Percentiles rank a stretch among this genome's conserved stretches.
Conservation (phyloP, 2,113 vertebrate genomes). For the Corythaeola cristata region DNA sequence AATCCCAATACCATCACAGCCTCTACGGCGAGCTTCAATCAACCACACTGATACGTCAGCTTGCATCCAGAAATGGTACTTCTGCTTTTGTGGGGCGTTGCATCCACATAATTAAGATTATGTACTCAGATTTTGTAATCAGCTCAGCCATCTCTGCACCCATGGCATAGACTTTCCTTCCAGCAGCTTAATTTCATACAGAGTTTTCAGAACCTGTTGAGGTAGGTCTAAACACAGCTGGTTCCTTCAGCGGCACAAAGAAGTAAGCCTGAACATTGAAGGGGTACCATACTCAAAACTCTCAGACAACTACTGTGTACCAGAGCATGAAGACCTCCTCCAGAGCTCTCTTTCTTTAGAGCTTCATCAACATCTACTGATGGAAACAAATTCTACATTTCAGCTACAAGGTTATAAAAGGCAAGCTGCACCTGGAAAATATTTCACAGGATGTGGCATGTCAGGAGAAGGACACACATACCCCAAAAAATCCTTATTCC, state of each 20-base stretch:
- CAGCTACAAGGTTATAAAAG: background rate
- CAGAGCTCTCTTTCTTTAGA: background rate
- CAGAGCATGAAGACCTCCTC: background rate
- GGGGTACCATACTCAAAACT: background rate
- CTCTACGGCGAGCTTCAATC: background rate
- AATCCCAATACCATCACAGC: background rate
- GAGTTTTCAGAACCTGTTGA: background rate
- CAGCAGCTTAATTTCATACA: background rate
- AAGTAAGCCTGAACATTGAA: background rate
- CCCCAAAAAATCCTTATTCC: background rate
- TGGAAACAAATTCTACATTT: background rate
- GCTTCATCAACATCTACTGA: background rate
- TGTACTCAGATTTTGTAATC: background rate
- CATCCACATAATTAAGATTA: background rate
- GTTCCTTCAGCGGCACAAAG: background rate
- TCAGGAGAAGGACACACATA: background rate
- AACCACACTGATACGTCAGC: background rate
- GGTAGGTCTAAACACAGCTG: background rate
- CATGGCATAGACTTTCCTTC: background rate
- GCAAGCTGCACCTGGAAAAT: background rate
- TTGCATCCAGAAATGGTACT: background rate
- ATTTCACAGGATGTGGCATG: background rate
- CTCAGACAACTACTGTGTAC: background rate
- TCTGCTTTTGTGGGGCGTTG: background rate
- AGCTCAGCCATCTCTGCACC: background rate